Conservation (phyloP, 2,888 invertebrate genomes). For the Stictocephala bisonia region DNA sequence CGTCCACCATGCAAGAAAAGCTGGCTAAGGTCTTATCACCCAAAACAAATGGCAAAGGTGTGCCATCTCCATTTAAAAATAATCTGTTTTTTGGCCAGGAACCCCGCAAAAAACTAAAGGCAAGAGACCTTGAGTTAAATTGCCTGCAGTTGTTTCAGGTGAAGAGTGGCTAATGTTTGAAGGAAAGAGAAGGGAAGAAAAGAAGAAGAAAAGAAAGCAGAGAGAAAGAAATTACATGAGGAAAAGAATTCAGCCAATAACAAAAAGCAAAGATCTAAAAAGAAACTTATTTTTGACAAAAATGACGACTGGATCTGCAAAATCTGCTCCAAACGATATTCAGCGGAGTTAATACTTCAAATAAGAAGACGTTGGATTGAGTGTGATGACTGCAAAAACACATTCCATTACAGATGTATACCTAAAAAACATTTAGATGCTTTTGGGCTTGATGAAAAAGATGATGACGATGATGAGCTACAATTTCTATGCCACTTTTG, state of each 20-base stretch:
- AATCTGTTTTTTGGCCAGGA: conserved; percentile 16
- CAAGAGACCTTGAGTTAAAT: background rate
- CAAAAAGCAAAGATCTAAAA: too few relatives aligned
- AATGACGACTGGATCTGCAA: conserved; percentile 26
- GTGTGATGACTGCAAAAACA: conserved; percentile 9
- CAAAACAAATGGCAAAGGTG: conserved; percentile 10
- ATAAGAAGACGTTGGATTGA: conserved; percentile 16
- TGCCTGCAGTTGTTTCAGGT: background rate
- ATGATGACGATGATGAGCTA: conserved; percentile 30
- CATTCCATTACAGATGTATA: conserved; percentile 6
- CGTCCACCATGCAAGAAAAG: background rate
- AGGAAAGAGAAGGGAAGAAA: background rate
- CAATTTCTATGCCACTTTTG: conserved; percentile 9
- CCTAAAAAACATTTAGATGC: conserved; percentile 17
- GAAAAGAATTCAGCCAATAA: too few relatives aligned
- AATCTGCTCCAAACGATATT: background rate
- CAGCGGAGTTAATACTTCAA: background rate
- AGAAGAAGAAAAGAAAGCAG: too few relatives aligned
- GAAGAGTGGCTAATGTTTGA: background rate
- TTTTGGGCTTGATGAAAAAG: conserved; percentile 3
- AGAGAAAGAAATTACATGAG: background rate
- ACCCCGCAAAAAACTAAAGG: conserved; percentile 10
- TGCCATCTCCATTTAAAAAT: conserved; percentile 28
- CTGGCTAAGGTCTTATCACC: conserved; percentile 25
- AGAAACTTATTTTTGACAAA: conserved; percentile 14